Evolutionary conservation across 2,888 invertebrate genomes (phyloP).

Genomic region (Halictus quadricinctus): DNA sequence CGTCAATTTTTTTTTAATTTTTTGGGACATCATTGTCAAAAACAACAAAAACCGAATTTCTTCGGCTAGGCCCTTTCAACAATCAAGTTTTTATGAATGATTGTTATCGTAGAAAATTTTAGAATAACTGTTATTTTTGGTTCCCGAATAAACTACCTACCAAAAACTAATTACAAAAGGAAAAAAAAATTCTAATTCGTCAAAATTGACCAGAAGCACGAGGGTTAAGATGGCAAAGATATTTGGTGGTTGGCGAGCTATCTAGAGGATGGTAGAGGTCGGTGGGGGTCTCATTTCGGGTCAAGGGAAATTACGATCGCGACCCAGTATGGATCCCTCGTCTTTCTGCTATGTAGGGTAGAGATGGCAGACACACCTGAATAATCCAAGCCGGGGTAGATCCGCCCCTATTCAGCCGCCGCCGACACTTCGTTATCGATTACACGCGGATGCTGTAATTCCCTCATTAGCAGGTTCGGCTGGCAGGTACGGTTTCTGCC

Average conservation of each 20-base stretch:
- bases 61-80: too few species aligned
- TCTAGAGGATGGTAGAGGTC: not conserved
- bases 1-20: too few species aligned
- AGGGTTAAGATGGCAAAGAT: not conserved
- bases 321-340: constrained; percentile 2
- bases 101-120: too few species aligned
- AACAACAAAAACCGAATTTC: too few species aligned
- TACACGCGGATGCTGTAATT: constrained; percentile 61
- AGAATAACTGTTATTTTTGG: too few species aligned
- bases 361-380: not conserved
- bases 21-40: too few species aligned
- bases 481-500: not conserved
- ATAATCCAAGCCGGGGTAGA: constrained; percentile 27
- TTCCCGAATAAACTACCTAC: too few species aligned
- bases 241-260: not conserved
- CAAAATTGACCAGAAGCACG: not conserved
- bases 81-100: too few species aligned
- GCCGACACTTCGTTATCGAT: constrained; percentile 62
- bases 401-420: constrained; percentile 23
- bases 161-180: not conserved
- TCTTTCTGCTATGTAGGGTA: constrained; percentile 6
- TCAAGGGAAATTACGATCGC: not conserved
- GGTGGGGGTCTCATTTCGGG: not conserved
- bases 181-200: not conserved
- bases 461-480: constrained; percentile 63